Percentiles rank a stretch among this genome's conserved stretches.
phyloP scores from a whole-genome alignment of 2,113 vertebrate species.

The Trematocara variabile region DNA sequence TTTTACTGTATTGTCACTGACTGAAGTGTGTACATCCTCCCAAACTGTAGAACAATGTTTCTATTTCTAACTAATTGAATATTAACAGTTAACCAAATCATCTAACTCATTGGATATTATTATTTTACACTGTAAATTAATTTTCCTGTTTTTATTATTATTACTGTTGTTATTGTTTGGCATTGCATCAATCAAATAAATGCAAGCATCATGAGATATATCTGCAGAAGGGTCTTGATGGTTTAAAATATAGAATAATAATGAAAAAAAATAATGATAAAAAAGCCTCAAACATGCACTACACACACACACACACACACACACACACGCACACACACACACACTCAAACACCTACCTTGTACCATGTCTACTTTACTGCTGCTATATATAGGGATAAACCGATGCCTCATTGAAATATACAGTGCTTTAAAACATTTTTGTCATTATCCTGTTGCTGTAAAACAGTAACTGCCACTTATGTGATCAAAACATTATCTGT shows the following conservation, averaged over 20 bases:
- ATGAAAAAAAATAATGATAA: background rate
- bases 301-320: background rate
- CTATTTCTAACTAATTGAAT: background rate
- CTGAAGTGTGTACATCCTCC: background rate
- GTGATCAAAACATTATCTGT: background rate
- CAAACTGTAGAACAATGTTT: background rate
- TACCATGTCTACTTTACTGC: background rate
- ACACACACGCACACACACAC: background rate
- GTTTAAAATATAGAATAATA: background rate
- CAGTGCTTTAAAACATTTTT: background rate
- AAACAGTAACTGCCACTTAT: background rate
- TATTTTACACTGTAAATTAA: background rate
- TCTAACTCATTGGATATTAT: background rate
- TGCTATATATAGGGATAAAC: background rate
- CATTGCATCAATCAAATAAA: background rate
- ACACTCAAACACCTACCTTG: background rate
- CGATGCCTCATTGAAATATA: background rate
- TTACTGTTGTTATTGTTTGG: background rate
- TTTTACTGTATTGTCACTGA: background rate
- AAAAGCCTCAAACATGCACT: background rate
- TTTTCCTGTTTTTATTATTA: background rate
- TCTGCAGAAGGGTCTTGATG: background rate
- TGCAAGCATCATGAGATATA: background rate
- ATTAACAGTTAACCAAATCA: background rate
- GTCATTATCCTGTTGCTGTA: background rate